Base-by-base conservation (phyloP, 1,140 invertebrate species). In the Charaxes varanes region DNA sequence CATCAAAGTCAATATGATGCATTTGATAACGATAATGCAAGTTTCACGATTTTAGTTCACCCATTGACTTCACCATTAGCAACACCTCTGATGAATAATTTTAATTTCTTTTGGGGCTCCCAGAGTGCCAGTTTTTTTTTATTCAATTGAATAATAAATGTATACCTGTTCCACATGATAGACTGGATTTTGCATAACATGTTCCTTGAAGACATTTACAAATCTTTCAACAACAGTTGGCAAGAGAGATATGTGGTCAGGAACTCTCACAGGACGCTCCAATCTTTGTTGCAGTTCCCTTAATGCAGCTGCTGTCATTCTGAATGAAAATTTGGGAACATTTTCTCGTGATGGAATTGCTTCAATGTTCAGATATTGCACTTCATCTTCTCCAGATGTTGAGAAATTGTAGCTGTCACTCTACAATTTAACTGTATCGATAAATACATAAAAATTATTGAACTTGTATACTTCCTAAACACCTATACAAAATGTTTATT, bases 291-390 rank as follows among this genome's bases (percentile, higher is more conserved):
- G 91, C 6, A 97, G 67, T 60, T 94, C 92, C 59, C 90, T 88
- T 59, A 95, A 92, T 43, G 95, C 91, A 7, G 89, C 59, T 1
- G 93, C 89, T 59, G 94, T 93, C 12, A 96, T 85, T 41, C 94
- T 86, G 49, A 93, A 90, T 13, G 85, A 86, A 65, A 93, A 93
- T 6, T 84, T 73, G 7, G 77, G 48, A 1, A 90, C 73, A 16
- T 85, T 84, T 22, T 74, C 63, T 7, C 88, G 82, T 33, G 79
- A 87, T 8, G 91, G 88, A 41, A 88, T 89, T 0, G 94, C 93
- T 69, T 91, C 86, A 43, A 97, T 94, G 67, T 92, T 94, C 2
- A 96, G 86, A 74, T 90, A 95, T 64, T 96, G 93, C 4, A 92
- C 80, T 55, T 88, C 87, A 49, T 87, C 87, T 61, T 89, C 86